A percentile compares a stretch with the other conserved stretches of the same genome.
Conservation (phyloP, 1,140 invertebrate species). For the Drosophila seguyi region DNA sequence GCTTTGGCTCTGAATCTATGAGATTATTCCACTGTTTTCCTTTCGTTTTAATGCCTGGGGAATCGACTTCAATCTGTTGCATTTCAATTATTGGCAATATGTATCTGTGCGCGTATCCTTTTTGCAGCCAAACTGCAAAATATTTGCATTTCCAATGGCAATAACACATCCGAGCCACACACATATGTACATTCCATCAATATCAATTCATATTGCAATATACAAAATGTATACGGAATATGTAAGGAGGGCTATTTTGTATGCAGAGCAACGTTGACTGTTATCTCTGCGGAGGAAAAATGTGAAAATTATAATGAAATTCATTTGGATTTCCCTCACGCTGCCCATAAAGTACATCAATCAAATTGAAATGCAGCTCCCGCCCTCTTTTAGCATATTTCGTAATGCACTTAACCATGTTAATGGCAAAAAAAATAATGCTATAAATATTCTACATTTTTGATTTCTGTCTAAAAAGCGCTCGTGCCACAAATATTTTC, state of each 20-base stretch:
- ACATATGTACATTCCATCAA: constrained; percentile 62
- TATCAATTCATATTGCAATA: constrained; percentile 42
- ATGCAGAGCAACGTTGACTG: constrained; percentile 55
- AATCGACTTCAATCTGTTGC: constrained; percentile 41
- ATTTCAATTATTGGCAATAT: constrained; percentile 39
- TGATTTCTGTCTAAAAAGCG: neutral
- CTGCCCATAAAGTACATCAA: constrained; percentile 67
- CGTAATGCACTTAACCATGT: constrained; percentile 51
- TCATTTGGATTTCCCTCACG: constrained; percentile 72
- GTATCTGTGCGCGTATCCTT: constrained; percentile 14
- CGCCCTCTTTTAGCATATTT: constrained; percentile 43
- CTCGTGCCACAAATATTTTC: constrained; percentile 21
- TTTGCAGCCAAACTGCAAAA: constrained; percentile 32
- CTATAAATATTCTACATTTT: constrained; percentile 27
- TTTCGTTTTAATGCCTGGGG: constrained; percentile 4
- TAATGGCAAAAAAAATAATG: constrained; percentile 33
- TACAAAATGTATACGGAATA: neutral
- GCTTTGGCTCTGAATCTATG: constrained; percentile 1
- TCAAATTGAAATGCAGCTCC: constrained; percentile 69
- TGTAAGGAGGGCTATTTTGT: constrained; percentile 40
- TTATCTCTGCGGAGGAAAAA: constrained; percentile 30
- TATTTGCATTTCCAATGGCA: constrained; percentile 69
- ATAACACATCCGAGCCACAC: constrained; percentile 44
- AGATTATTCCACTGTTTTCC: neutral
- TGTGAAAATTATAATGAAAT: constrained; percentile 68